These are phyloP conservation scores for Diaprepes abbreviatus DNA, from an alignment of 2,888 invertebrate genomes.

Conservation along the genomic window DNA sequence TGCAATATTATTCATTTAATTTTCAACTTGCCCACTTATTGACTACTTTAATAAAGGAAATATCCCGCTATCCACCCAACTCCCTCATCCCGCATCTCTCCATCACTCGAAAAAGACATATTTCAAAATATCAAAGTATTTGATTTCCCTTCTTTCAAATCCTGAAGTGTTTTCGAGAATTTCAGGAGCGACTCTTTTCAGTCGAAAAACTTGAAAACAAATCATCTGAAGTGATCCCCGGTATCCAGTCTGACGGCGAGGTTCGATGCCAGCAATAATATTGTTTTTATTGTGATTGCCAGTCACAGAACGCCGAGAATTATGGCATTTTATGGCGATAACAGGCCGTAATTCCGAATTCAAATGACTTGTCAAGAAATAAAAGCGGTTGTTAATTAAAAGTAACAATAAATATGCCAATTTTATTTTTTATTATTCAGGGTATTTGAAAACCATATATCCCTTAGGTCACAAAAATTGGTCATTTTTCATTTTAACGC, in stretches of 20 bases:
- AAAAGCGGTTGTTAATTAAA: no score
- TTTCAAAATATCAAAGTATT: conserved; percentile 39
- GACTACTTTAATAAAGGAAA: neutral
- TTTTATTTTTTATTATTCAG: no score
- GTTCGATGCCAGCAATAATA: conserved; percentile 56
- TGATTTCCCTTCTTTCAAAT: conserved; percentile 41
- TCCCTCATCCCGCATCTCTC: neutral
- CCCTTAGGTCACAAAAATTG: no score
- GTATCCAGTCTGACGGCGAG: conserved; percentile 43
- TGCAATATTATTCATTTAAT: no score
- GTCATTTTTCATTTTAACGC: no score
- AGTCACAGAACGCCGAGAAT: conserved; percentile 34
- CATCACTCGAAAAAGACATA: conserved; percentile 5
- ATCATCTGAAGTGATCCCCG: conserved; percentile 54
- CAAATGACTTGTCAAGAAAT: no score
- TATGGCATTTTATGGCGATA: neutral
- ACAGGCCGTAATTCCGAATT: conserved; percentile 23
- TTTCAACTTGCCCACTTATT: no score
- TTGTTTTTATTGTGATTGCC: conserved; percentile 58
- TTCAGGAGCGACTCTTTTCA: conserved; percentile 39
- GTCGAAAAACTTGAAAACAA: conserved; percentile 54
- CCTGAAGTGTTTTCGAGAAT: conserved; percentile 48
- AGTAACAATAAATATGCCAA: no score
- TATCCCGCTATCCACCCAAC: neutral
- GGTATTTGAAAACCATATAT: no score